These are phyloP conservation scores for Halcyon leucocephala DNA, from an alignment of 2,797 vertebrate species.

Conservation along the genomic window DNA sequence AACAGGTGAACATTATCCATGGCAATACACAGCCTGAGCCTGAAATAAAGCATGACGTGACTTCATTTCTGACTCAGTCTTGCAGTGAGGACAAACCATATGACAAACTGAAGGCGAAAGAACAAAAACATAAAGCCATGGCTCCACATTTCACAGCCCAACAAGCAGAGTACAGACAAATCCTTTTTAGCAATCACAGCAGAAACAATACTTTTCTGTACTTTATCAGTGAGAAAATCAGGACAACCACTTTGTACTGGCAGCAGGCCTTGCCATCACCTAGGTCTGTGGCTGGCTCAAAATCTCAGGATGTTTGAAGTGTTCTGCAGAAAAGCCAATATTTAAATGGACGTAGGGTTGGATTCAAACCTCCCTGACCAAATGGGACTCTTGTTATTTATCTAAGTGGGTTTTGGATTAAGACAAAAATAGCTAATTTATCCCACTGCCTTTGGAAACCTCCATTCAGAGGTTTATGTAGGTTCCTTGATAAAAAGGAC, in stretches of 20 bases:
- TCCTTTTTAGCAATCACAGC: neutral
- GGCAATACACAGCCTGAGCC: neutral
- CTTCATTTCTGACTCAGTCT: neutral
- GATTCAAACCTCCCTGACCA: neutral
- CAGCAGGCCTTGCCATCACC: neutral
- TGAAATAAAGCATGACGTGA: neutral
- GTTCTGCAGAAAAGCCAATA: neutral
- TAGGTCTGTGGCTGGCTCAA: neutral
- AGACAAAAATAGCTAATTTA: neutral
- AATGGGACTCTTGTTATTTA: neutral
- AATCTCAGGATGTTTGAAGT: neutral
- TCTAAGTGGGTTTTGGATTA: neutral
- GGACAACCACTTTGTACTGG: neutral
- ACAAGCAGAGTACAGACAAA: constrained; percentile 10
- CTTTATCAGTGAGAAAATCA: neutral
- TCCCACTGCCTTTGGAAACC: neutral
- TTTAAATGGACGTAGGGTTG: neutral
- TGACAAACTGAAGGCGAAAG: neutral
- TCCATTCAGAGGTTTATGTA: neutral
- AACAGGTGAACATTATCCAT: neutral
- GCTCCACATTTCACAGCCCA: neutral
- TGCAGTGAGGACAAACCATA: neutral
- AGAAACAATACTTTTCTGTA: neutral
- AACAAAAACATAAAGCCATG: neutral
- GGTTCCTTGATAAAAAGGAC: neutral